Evolutionary conservation across 2,113 vertebrate species (phyloP).

Genomic region (Triplophysa rosa): DNA sequence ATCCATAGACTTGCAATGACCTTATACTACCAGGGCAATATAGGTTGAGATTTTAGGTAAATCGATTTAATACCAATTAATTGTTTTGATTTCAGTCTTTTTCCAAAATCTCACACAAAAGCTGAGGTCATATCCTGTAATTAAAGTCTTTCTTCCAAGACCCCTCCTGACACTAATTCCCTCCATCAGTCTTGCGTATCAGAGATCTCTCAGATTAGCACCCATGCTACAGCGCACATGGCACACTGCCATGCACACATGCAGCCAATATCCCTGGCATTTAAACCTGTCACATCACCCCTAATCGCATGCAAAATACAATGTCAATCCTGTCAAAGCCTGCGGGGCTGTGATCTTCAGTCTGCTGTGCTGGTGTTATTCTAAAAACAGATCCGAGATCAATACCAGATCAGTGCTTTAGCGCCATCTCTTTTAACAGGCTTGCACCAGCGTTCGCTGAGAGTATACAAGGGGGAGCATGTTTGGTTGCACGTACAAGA

Average conservation of each 20-base stretch:
- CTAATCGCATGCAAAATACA: slow-evolving; percentile 70
- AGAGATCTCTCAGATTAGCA: slow-evolving; percentile 45
- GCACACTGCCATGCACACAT: slow-evolving; percentile 64
- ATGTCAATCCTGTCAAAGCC: slow-evolving; percentile 59
- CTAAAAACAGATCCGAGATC: slow-evolving; percentile 39
- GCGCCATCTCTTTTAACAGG: slow-evolving; percentile 9
- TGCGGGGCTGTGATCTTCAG: slow-evolving; percentile 39
- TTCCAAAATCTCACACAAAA: slow-evolving; percentile 31
- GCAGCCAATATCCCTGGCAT: slow-evolving; percentile 66
- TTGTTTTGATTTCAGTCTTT: neutral
- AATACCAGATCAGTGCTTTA: slow-evolving; percentile 23
- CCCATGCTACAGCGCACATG: slow-evolving; percentile 39
- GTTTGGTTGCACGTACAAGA: slow-evolving; percentile 34
- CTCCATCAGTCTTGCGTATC: slow-evolving; percentile 68
- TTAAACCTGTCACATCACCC: slow-evolving; percentile 60
- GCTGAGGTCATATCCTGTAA: slow-evolving; percentile 34
- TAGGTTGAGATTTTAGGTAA: too few species aligned
- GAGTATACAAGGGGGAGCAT: slow-evolving; percentile 6
- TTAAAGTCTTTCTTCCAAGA: slow-evolving; percentile 33
- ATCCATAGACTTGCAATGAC: neutral
- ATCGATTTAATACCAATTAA: slow-evolving; percentile 18
- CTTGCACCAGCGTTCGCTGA: slow-evolving; percentile 2
- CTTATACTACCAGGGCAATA: neutral
- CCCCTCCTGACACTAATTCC: slow-evolving; percentile 63
- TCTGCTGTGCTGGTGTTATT: slow-evolving; percentile 17